phyloP scores from a whole-genome alignment of 2,113 vertebrate genomes.

The Lepidiolamprologus cunningtoni region DNA sequence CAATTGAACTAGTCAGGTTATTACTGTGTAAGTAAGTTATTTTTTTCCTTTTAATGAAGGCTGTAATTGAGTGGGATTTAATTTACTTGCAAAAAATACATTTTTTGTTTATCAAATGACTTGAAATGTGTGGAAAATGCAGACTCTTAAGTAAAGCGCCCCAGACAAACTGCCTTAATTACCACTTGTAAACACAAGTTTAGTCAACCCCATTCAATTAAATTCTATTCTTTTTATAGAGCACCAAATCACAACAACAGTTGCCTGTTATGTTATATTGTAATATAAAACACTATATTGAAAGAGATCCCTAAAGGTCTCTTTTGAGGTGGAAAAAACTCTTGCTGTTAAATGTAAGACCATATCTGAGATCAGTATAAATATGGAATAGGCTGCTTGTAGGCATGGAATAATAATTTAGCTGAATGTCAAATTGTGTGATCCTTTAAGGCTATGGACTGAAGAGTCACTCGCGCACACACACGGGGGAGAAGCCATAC shows the following conservation, averaged over 20 bases:
- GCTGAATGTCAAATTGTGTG: not conserved
- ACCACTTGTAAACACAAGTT: not conserved
- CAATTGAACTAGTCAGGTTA: not conserved
- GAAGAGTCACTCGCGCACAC: slow-evolving; percentile 95
- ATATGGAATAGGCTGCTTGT: not conserved
- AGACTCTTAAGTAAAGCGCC: not conserved
- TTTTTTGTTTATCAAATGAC: not conserved
- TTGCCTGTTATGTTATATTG: not conserved
- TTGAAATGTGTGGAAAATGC: not conserved
- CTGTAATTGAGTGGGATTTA: not conserved
- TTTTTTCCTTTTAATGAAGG: not conserved
- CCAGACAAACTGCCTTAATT: not conserved
- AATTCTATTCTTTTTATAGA: not conserved
- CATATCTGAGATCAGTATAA: not conserved
- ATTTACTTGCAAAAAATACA: not conserved
- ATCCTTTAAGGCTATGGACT: slow-evolving; percentile 81
- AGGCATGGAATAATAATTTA: not conserved
- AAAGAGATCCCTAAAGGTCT: not conserved
- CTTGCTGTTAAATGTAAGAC: not conserved
- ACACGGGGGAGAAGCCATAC: slow-evolving; percentile 98
- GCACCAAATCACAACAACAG: not conserved
- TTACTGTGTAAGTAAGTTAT: not conserved
- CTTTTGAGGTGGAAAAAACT: not conserved
- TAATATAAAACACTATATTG: not conserved
- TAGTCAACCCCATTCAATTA: not conserved